phyloP scores from a whole-genome alignment of 1,140 invertebrate genomes.

The Eciton burchellii region DNA sequence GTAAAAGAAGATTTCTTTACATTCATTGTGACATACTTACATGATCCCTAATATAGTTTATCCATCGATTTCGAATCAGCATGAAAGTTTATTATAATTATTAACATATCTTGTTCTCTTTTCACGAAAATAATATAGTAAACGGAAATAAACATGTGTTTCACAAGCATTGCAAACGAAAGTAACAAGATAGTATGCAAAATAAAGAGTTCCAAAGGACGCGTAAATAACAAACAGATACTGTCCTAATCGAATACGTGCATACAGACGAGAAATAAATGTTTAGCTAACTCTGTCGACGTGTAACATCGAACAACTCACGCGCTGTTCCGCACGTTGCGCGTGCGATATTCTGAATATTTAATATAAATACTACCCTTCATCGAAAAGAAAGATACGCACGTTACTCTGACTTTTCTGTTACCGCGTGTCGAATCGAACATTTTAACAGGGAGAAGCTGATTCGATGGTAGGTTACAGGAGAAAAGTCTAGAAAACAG shows the following conservation, averaged over 20 bases:
- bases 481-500: neutral
- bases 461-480: neutral
- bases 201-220: slow-evolving; percentile 3
- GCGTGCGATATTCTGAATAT: too few species aligned
- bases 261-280: neutral
- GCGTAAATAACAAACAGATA: slow-evolving; percentile 6
- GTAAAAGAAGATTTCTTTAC: slow-evolving; percentile 4
- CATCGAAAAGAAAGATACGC: too few species aligned
- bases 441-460: slow-evolving; percentile 2
- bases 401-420: too few species aligned
- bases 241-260: neutral
- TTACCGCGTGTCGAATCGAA: too few species aligned
- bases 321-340: neutral
- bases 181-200: neutral
- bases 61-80: slow-evolving; percentile 59
- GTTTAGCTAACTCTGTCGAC: neutral
- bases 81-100: slow-evolving; percentile 58
- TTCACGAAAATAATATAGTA: slow-evolving; percentile 26
- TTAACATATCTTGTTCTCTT: slow-evolving; percentile 11
- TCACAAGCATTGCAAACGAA: slow-evolving; percentile 10
- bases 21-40: slow-evolving; percentile 72
- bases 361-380: too few species aligned
- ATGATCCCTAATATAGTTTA: slow-evolving; percentile 65
- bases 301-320: neutral
- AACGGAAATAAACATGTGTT: slow-evolving; percentile 27